Base-by-base conservation (phyloP, 1,140 invertebrate genomes). In the Nylanderia fulva region DNA sequence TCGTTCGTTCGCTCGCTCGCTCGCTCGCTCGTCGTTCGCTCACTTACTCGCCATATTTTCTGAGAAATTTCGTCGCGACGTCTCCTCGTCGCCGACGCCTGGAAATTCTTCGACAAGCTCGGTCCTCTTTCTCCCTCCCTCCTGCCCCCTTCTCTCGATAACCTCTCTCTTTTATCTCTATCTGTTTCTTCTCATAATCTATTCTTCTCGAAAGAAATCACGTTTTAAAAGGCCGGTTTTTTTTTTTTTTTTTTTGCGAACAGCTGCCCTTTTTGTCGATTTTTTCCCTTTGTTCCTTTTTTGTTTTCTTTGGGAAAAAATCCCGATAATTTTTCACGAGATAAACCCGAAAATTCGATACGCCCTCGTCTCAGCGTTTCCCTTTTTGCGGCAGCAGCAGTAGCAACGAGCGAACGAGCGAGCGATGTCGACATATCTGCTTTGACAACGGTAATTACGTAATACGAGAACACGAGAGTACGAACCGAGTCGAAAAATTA, bases 41-140 rank as follows among this genome's bases (percentile, higher is more conserved):
- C 71, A 80, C 86, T 74, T 45, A 63, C 87, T 90, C 71, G 84
- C 82, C 85, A 91, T 89, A 88, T 89, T 87, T 90, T 71, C 54
- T 79, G 82, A 54, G 80, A 86, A 85, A 90, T 89, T 88, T 89
- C 56, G 72, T 83, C 84, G 27, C 42, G 21, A 42, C 18, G 76
- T 69, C 61, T 79, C n/a, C 11, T 11, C 39, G 56, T 76, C 24
- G 76, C 21, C 18, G 63, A 39, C 76, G 76, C 24, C 77, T 69
- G 61, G n/a, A 15, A 79, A 68, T 3, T 69, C 63, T 68, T 58
- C 11, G 42, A 66, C 29, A 52, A 11, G 18, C 33, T 29, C 48
- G 15, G 21, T 56, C 11, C 39, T 18, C 29, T n/a, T 5, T 27
- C 21, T 63, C 15, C 8, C 54, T 24, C 21, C 9, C 3, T 9